These are phyloP conservation scores for Drosophila littoralis DNA, from an alignment of 1,140 invertebrate species.

Conservation along the genomic window DNA sequence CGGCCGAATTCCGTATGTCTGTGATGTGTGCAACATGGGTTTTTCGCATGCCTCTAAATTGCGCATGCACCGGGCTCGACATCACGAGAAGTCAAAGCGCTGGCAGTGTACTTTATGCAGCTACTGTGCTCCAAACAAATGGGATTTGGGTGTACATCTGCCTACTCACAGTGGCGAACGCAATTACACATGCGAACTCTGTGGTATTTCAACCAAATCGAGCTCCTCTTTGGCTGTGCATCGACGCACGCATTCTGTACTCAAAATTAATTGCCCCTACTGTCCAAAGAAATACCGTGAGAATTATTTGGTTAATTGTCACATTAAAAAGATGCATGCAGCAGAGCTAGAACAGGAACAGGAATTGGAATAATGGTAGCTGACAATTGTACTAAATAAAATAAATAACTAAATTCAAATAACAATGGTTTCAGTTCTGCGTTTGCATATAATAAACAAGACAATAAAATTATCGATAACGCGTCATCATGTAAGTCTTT, in stretches of 20 bases:
- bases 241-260: conserved; percentile 35
- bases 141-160: conserved; percentile 41
- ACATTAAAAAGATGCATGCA: conserved; percentile 32
- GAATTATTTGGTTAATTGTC: conserved; percentile 37
- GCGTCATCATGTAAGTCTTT: background rate
- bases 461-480: background rate
- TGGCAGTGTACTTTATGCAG: conserved; percentile 42
- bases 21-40: conserved; percentile 25
- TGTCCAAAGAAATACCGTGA: conserved; percentile 39
- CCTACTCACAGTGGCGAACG: conserved; percentile 31
- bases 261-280: conserved; percentile 20
- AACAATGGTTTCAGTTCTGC: background rate
- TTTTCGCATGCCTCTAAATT: conserved; percentile 36
- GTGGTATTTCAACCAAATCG: conserved; percentile 38
- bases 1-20: conserved; percentile 35
- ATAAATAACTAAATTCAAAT: background rate
- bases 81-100: conserved; percentile 26
- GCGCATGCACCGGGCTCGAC: conserved; percentile 29
- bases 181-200: conserved; percentile 48
- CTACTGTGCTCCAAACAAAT: conserved; percentile 45
- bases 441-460: too few relatives aligned
- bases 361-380: too few relatives aligned
- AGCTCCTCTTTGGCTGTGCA: conserved; percentile 46
- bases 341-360: background rate
- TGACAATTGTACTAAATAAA: background rate